Evolutionary conservation across 2,113 vertebrate species (phyloP), one percentile per base, ranked within the genome.

Genomic region (Montifringilla adamsi): DNA sequence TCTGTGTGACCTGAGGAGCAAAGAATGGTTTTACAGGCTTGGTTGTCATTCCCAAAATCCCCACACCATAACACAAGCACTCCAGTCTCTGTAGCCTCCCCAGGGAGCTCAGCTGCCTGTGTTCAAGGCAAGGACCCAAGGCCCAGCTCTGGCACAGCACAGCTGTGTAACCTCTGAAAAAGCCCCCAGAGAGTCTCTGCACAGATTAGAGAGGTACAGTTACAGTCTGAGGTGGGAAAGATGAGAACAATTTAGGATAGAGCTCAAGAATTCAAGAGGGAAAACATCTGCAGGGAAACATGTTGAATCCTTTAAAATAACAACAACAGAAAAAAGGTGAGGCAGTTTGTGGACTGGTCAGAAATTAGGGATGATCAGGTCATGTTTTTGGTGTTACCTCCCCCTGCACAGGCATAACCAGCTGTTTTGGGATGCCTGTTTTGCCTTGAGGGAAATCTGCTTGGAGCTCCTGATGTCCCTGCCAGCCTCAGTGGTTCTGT

Each of bases 351-450:
- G 30, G 26, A 5, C 31, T 87, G 20, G 3, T 70, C 52, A 77
- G 84, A 73, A 76, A 56, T 33, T 5, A 56, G 43, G 23, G 14
- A 16, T 33, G 22, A 17, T 73, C 2, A 3, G 8, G n/a, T 37
- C 0, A 0, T 2, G 2, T 2, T 0, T 0, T 33, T 58, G 28
- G 22, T 74, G 46, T 46, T 41, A 50, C 13, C 14, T 93, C 60
- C 23, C 26, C 15, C 30, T 50, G 21, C 30, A 53, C 1, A 1
- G 55, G 12, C 9, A 33, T 21, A 60, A 26, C 5, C 4, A 13
- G 23, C 8, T n/a, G 28, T 56, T 69, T 63, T 66, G 28, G 84
- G 41, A 63, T 35, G 35, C 39, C 14, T 4, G 0, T 11, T 18
- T 1, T 35, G 26, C 47, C 69, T 67, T 43, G 9, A 33, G 16